phyloP scores from a whole-genome alignment of 2,888 invertebrate genomes.

The Pachymerium ferrugineum region DNA sequence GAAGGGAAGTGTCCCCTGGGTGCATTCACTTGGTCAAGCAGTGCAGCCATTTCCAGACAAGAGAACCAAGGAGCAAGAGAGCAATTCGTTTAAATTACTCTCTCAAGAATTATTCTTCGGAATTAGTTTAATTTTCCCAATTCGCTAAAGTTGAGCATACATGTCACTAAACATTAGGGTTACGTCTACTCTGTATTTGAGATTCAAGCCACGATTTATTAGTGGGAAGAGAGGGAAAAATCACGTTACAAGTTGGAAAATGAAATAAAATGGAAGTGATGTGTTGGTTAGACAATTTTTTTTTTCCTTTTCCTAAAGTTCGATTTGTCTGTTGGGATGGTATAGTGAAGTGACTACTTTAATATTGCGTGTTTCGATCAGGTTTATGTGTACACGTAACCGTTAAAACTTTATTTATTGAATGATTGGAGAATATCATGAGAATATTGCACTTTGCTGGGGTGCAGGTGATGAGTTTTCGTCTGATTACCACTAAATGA shows the following conservation, averaged over 20 bases:
- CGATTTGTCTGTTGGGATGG: not conserved
- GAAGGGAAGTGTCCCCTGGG: constrained; percentile 17
- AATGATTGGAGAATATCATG: too few species aligned
- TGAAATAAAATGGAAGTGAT: too few species aligned
- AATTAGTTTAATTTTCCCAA: constrained; percentile 31
- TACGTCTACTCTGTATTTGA: not conserved
- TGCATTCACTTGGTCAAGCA: constrained; percentile 24
- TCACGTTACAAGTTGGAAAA: not conserved
- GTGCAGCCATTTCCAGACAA: constrained; percentile 12
- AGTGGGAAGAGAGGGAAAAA: not conserved
- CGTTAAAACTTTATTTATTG: too few species aligned
- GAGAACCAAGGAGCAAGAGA: constrained; percentile 13
- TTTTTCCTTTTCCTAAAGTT: not conserved
- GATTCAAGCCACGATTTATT: constrained; percentile 17
- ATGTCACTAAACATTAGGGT: not conserved
- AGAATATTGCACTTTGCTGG: too few species aligned
- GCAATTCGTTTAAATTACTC: constrained; percentile 32
- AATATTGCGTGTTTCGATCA: too few species aligned
- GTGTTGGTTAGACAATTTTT: not conserved
- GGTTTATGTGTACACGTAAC: too few species aligned
- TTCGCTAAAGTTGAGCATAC: constrained; percentile 20
- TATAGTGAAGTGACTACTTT: too few species aligned
- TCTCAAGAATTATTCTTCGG: constrained; percentile 30
- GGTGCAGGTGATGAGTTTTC: not conserved
- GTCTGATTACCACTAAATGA: not conserved